These are phyloP conservation scores for Danio kyathit DNA, from an alignment of 2,797 vertebrate species.

Conservation along the genomic window DNA sequence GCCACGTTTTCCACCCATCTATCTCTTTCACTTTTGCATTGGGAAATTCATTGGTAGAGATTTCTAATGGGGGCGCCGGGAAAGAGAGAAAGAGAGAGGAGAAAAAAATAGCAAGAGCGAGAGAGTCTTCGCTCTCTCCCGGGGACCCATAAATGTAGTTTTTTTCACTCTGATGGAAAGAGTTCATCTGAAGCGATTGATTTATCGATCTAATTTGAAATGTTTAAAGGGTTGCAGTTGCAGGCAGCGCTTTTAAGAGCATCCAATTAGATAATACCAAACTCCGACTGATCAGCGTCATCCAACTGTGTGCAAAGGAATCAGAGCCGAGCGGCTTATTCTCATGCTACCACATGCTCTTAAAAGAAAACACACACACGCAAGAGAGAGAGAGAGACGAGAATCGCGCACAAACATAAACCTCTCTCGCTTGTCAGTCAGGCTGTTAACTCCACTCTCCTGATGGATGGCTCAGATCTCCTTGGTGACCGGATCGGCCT, in stretches of 20 bases:
- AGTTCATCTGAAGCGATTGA: slow-evolving; percentile 78
- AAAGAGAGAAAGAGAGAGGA: slow-evolving; percentile 24
- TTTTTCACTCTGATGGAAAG: slow-evolving; percentile 66
- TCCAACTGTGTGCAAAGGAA: slow-evolving; percentile 26
- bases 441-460: slow-evolving; percentile 47
- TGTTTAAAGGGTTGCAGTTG: slow-evolving; percentile 63
- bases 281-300: slow-evolving; percentile 51
- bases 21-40: slow-evolving; percentile 45
- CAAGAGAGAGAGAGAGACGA: neutral
- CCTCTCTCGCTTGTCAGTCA: slow-evolving; percentile 50
- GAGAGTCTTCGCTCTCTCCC: slow-evolving; percentile 60
- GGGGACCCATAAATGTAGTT: slow-evolving; percentile 71
- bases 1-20: slow-evolving; percentile 32
- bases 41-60: slow-evolving; percentile 44
- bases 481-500: slow-evolving; percentile 54
- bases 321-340: slow-evolving; percentile 22
- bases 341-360: slow-evolving; percentile 20
- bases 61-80: slow-evolving; percentile 36
- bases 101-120: slow-evolving; percentile 4
- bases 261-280: slow-evolving; percentile 63
- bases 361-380: slow-evolving; percentile 30
- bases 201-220: slow-evolving; percentile 81
- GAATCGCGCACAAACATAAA: slow-evolving; percentile 32
- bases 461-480: slow-evolving; percentile 64
- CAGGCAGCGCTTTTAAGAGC: slow-evolving; percentile 58